Evolutionary conservation across 2,113 vertebrate species (phyloP), one percentile per base, ranked within the genome.

Genomic region (Vulpes lagopus): DNA sequence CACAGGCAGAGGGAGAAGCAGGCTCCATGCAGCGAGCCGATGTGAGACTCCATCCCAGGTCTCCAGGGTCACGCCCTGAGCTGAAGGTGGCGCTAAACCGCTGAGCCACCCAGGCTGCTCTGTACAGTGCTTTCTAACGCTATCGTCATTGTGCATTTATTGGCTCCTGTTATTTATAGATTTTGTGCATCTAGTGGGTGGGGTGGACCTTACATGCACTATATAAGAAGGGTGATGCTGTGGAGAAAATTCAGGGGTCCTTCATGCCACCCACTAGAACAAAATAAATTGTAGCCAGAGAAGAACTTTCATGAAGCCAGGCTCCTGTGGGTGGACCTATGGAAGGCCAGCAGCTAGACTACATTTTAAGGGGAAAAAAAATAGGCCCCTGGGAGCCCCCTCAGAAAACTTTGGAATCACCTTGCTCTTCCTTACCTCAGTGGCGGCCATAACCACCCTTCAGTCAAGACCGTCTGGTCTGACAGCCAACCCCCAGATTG

Each of bases 71-170:
- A 43, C 43, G 7, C 43, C 43, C 43, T 43, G 43, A 43, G 43
- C 43, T 43, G 43, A 43, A 43, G 43, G 43, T 1, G 43, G 43
- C 43, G 7, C 7, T 43, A 43, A 43, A 43, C 43, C 43, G 43
- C 43, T 43, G 43, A 43, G 43, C 43, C 6, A 43, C 43, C 43
- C 43, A 7, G 43, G 43, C 43, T 43, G 43, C 43, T 43, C 22
- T 5, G 8, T 0, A 2, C 0, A 8, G 30, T n/a, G 57, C 23
- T 30, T 76, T 65, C 49, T 12, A 32, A 64, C 5, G 69, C 65
- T 35, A 4, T 6, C 27, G 1, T 32, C 32, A 0, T 3, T 2
- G 2, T 8, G 38, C 22, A 5, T 15, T 69, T 43, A 65, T 15
- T 19, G 35, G 30, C 25, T 14, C 53, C 27, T 90, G 53, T 27